Evolutionary conservation across 1,140 invertebrate genomes (phyloP), one percentile per base, ranked within the genome.

Genomic region (Tetranychus urticae): DNA sequence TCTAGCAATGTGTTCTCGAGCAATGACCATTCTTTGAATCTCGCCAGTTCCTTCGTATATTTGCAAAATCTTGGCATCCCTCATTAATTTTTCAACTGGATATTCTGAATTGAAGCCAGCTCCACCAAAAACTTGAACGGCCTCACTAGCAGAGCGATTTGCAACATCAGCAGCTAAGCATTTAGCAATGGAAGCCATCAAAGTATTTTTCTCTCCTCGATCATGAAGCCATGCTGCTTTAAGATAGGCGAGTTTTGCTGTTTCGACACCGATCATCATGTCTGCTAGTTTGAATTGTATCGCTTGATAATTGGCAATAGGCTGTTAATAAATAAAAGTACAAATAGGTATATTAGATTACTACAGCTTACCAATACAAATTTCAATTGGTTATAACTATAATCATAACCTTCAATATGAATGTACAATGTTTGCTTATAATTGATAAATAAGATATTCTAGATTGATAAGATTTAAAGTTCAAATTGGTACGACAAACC

Each of bases 1-100:
- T 23, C 23, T 23, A 23, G 39, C 39, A 10, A 42, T 42, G 39
- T 63, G 62, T 35, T 65, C 61, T 10, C 62, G 57, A 6, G 90
- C 86, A 66, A 96, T 94, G 10, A 97, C 90, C 23, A 97, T 76
- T 65, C 82, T 79, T 73, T 96, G 91, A 68, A 97, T 96, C 75
- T 97, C 91, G 13, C 88, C 92, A 1, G 91, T 97, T 39, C 78
- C 78, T 67, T 77, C 76, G 63, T 77, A 78, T 31, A 78, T 78
- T 67, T 96, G 90, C 72, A 85, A 97, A 67, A 97, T 97, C 75
- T 98, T 98, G 7, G 93, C 92, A 76, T 98, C 93, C 63, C 93
- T 78, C 90, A 97, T 97, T n/a, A 98, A 76, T 72, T 98, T 98
- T 71, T 97, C 93, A 0, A 94, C 93, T 1, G 93, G 93, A 74